Conservation (phyloP, 64 coral and sea anemone genomes). For the Trachythela sp. region DNA sequence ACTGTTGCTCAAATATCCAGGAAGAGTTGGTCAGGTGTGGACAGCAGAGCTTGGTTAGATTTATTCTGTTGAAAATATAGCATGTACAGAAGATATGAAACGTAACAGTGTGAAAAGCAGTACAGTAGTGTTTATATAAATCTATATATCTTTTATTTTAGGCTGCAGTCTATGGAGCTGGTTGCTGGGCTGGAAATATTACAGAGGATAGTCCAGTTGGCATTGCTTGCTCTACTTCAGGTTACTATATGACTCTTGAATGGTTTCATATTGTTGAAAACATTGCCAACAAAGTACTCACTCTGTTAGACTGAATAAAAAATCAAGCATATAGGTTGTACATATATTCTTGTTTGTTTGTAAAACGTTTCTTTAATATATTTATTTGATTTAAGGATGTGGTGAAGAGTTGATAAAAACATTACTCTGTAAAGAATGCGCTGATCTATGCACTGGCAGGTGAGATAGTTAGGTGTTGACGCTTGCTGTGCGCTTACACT, state of each 20-base stretch:
- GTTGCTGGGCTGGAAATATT: constrained; percentile 65
- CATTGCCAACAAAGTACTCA: too few relatives aligned
- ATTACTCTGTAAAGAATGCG: constrained; percentile 80
- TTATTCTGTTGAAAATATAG: background rate
- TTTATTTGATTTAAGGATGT: constrained; percentile 48
- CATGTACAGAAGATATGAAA: background rate
- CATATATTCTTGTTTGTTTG: background rate
- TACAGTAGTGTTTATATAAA: too few relatives aligned
- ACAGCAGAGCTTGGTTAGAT: background rate
- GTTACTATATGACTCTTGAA: constrained; percentile 26
- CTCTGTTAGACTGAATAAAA: background rate
- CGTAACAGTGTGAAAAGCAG: background rate
- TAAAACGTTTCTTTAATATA: background rate
- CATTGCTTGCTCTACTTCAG: constrained; percentile 83
- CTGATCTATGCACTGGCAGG: constrained; percentile 50
- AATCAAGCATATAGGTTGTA: background rate
- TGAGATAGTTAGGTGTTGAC: background rate
- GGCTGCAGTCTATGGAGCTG: constrained; percentile 81
- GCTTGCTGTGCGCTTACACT: background rate
- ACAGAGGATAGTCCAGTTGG: constrained; percentile 28
- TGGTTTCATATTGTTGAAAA: too few relatives aligned
- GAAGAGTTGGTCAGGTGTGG: constrained; percentile 85
- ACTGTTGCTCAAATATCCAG: constrained; percentile 63
- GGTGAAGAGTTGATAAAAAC: constrained; percentile 93
- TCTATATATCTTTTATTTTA: too few relatives aligned